phyloP scores from a whole-genome alignment of 2,113 vertebrate species.

The Psittacara wagleri region DNA sequence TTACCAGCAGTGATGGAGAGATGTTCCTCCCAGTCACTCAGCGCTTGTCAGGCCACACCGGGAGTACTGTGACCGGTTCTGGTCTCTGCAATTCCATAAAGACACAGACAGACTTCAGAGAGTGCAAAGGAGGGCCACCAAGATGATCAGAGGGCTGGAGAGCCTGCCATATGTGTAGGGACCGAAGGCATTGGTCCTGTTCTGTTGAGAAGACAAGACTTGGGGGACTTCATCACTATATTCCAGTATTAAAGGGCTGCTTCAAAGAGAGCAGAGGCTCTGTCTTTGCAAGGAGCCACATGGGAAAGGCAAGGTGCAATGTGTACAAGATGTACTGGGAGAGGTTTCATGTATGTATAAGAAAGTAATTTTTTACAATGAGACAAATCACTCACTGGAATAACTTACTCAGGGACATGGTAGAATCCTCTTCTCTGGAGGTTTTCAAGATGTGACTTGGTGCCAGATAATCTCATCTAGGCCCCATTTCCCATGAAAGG shows the following conservation, averaged over 20 bases:
- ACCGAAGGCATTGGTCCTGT: background rate
- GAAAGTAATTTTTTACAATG: background rate
- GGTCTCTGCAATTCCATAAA: background rate
- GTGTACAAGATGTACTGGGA: background rate
- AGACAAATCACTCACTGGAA: background rate
- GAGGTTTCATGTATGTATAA: background rate
- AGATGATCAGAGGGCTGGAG: background rate
- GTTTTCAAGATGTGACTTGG: background rate
- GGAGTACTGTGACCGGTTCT: background rate
- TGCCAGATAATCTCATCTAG: background rate
- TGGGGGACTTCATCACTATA: background rate
- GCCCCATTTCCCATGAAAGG: background rate
- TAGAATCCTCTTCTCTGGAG: background rate
- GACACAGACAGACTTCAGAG: background rate
- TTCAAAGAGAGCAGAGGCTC: background rate
- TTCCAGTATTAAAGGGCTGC: background rate
- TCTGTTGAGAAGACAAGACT: background rate
- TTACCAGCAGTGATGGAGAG: background rate
- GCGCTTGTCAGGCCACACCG: background rate
- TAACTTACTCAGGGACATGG: background rate
- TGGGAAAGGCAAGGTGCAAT: background rate
- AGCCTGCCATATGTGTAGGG: background rate
- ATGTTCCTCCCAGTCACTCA: background rate
- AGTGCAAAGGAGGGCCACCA: background rate
- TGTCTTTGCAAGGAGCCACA: background rate